Conservation (phyloP, 2,113 vertebrate genomes). For the Amphilophus citrinellus region DNA sequence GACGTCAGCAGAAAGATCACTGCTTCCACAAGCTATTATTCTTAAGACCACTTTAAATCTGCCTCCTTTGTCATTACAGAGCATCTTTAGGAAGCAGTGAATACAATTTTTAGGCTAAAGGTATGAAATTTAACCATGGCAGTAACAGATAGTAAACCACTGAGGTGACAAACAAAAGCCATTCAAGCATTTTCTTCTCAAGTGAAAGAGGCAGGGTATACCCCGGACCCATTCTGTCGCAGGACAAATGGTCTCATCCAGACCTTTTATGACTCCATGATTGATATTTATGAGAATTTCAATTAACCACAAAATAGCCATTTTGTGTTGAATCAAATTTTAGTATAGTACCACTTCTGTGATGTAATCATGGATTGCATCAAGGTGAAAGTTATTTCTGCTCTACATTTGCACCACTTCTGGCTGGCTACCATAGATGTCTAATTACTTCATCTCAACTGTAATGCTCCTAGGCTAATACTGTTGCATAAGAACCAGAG, state of each 20-base stretch:
- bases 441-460: conserved; percentile 16
- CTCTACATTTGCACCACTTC: not conserved
- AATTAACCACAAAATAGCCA: not conserved
- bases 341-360: conserved; percentile 7
- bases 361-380: conserved; percentile 24
- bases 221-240: not conserved
- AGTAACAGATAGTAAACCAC: conserved; percentile 44
- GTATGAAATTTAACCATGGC: conserved; percentile 46
- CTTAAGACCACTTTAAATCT: conserved; percentile 8
- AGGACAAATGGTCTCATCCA: not conserved
- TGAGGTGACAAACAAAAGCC: conserved; percentile 3
- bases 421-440: conserved; percentile 10
- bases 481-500: conserved; percentile 38
- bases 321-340: conserved; percentile 9
- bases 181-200: not conserved
- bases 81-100: conserved; percentile 31
- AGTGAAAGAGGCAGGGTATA: not conserved
- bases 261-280: conserved; percentile 2
- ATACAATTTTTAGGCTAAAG: conserved; percentile 36
- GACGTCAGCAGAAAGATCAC: conserved; percentile 37
- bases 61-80: not conserved
- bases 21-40: conserved; percentile 35
- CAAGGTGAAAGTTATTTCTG: not conserved
- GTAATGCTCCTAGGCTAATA: conserved; percentile 11
- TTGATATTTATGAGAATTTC: not conserved